Base-by-base conservation (phyloP, 2,113 vertebrate species). In the Phylloscopus trochiloides region DNA sequence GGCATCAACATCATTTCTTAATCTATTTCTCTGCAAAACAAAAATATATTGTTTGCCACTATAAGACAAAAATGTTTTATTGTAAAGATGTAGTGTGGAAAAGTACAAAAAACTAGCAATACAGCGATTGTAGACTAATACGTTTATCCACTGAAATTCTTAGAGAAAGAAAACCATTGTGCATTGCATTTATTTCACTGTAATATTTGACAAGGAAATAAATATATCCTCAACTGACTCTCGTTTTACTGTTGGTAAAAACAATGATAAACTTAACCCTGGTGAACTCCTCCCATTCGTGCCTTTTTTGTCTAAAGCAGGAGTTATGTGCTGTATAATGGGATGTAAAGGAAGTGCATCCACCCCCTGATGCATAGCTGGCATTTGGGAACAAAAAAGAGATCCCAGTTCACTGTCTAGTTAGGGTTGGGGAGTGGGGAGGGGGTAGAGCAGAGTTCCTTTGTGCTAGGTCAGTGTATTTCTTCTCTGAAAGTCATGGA, bases 341-440 rank as follows among this genome's bases (percentile, higher is more conserved):
- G 26, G 7, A 20, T 28, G 15, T 29, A 58, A 59, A 8, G 32
- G 32, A 66, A 14, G 6, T 48, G 22, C 12, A 9, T 36, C 16
- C 26, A 48, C 9, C 8, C 34, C 15, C 14, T 19, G 21, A 57
- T 32, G n/a, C 14, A 21, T 8, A 47, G 38, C 32, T 55, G 29
- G 29, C 26, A 43, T 29, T 66, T 25, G 11, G 25, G 19, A 81
- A 74, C 1, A 12, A 17, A 45, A 22, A 47, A 58, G 38, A 74
- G 34, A 78, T 66, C 78, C 20, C 16, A 26, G 22, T 65, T 65
- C 25, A 3, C 6, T 51, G 1, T 28, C 12, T 29, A 26, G 14
- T 55, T 22, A 8, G 16, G 19, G 17, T 7, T 0, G 0, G 3
- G 3, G 19, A 20, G 21, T 1, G 5, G 8, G 14, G 12, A 38